These are phyloP conservation scores for Corvus hawaiiensis DNA, from an alignment of 2,113 vertebrate genomes.

Conservation along the genomic window DNA sequence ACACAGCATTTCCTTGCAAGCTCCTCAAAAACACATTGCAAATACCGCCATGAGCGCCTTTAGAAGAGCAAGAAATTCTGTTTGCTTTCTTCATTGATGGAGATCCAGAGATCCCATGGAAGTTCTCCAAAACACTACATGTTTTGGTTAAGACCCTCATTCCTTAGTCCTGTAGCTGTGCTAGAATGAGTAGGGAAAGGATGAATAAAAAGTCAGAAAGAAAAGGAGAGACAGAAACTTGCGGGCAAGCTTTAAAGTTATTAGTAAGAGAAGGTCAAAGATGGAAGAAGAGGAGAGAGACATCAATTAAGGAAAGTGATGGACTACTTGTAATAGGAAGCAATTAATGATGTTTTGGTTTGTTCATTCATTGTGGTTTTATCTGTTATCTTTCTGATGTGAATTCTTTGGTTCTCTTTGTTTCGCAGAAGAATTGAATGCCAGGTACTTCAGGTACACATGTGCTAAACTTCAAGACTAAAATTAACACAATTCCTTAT, in stretches of 20 bases:
- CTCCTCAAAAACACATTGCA: neutral
- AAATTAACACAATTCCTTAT: neutral
- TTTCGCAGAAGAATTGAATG: neutral
- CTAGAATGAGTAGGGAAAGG: neutral
- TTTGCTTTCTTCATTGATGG: neutral
- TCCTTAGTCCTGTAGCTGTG: neutral
- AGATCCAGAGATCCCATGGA: neutral
- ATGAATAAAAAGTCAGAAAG: neutral
- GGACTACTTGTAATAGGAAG: neutral
- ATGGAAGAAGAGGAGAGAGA: neutral
- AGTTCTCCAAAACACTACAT: neutral
- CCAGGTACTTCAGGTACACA: neutral
- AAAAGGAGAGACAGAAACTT: neutral
- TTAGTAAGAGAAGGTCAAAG: neutral
- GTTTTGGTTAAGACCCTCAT: neutral
- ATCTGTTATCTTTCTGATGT: neutral
- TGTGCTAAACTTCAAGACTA: neutral
- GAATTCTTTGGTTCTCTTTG: neutral
- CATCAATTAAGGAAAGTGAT: neutral
- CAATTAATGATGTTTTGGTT: neutral
- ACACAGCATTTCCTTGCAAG: neutral
- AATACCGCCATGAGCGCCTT: neutral
- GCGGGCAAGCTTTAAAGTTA: neutral
- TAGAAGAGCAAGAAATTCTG: neutral
- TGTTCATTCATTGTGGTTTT: neutral